phyloP scores from a whole-genome alignment of 2,888 invertebrate genomes.

The Griposia aprilina region DNA sequence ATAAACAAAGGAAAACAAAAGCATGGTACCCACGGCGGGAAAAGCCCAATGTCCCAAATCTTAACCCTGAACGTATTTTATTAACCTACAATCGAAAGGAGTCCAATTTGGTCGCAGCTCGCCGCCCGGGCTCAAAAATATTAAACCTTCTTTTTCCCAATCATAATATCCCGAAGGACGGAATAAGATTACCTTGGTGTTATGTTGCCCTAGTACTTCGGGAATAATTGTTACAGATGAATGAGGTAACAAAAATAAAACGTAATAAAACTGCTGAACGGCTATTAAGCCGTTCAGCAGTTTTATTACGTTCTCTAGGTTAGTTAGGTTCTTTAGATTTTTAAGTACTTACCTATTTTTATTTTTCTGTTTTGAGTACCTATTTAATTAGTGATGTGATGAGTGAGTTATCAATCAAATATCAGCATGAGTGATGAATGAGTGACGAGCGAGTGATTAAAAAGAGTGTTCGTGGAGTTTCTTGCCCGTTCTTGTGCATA shows the following conservation, averaged over 20 bases:
- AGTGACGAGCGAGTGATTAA: neutral
- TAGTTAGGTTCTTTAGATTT: no score
- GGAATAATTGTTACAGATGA: slow-evolving; percentile 27
- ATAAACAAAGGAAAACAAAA: slow-evolving; percentile 27
- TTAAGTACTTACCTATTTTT: neutral
- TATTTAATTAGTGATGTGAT: neutral
- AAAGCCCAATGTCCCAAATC: slow-evolving; percentile 7
- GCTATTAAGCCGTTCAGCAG: neutral
- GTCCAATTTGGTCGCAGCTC: slow-evolving; percentile 12
- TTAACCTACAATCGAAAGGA: slow-evolving; percentile 45
- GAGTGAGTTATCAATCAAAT: no score
- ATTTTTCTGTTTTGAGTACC: neutral
- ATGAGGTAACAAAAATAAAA: neutral
- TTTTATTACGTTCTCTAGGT: no score
- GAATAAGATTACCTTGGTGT: slow-evolving; percentile 11
- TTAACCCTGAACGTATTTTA: slow-evolving; percentile 35
- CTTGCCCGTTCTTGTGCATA: no score
- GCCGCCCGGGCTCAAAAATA: slow-evolving; percentile 30
- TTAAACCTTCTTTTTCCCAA: slow-evolving; percentile 26
- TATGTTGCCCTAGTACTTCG: slow-evolving; percentile 42
- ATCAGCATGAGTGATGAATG: no score
- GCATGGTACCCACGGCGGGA: slow-evolving; percentile 10
- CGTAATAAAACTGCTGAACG: neutral
- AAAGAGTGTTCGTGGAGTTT: no score
- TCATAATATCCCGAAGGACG: slow-evolving; percentile 26